phyloP scores from a whole-genome alignment of 2,888 invertebrate genomes.

The Lingula anatina region DNA sequence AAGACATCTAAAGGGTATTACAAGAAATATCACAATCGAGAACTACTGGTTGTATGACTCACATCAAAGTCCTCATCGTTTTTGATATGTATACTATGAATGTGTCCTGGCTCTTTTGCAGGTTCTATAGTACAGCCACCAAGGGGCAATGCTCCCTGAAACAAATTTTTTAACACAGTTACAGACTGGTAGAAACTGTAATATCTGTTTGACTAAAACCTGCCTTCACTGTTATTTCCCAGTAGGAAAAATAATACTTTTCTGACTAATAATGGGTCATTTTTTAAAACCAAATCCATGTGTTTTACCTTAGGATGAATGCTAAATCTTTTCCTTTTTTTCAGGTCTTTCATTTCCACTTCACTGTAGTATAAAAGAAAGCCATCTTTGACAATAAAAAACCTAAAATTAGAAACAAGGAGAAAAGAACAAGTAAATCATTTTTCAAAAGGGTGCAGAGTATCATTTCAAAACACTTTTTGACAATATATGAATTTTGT shows the following conservation, averaged over 20 bases:
- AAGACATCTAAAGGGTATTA: too few species aligned
- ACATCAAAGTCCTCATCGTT: conserved; percentile 12
- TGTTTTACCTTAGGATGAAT: conserved; percentile 51
- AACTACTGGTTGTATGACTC: too few species aligned
- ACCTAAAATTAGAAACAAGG: conserved; percentile 35
- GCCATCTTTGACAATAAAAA: conserved; percentile 55
- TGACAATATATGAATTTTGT: too few species aligned
- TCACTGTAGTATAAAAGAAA: conserved; percentile 53
- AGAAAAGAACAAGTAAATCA: background rate
- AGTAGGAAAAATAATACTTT: too few species aligned
- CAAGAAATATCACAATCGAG: too few species aligned
- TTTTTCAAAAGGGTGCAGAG: background rate
- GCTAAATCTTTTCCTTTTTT: conserved; percentile 40
- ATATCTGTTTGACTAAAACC: too few species aligned
- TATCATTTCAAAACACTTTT: too few species aligned
- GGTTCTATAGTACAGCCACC: conserved; percentile 32
- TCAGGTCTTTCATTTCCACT: conserved; percentile 45
- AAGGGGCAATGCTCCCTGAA: conserved; percentile 43
- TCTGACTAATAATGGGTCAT: too few species aligned
- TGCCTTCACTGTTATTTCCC: too few species aligned
- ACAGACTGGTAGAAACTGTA: too few species aligned
- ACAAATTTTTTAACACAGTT: too few species aligned
- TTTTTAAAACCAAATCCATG: too few species aligned
- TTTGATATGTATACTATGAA: conserved; percentile 16
- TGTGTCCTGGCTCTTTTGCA: conserved; percentile 22